Conservation (phyloP, 2,888 invertebrate genomes). For the Diarsia brunnea region DNA sequence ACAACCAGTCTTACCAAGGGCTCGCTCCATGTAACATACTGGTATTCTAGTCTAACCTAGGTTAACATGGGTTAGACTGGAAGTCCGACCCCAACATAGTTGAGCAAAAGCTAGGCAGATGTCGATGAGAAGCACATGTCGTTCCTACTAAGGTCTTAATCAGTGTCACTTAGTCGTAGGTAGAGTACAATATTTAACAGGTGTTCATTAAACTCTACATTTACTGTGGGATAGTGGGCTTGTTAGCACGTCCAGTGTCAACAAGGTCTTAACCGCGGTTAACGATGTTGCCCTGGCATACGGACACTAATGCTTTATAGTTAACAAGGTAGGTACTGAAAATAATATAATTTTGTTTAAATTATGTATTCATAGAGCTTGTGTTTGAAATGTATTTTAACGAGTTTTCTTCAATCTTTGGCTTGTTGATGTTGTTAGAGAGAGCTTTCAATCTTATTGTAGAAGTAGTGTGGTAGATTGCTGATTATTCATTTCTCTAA, state of each 20-base stretch:
- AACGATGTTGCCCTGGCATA: constrained; percentile 34
- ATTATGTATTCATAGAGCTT: not conserved
- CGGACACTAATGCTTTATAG: constrained; percentile 14
- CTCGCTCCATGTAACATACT: too few relatives aligned
- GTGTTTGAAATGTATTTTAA: not conserved
- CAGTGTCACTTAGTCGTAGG: constrained; percentile 2
- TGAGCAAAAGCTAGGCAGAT: too few relatives aligned
- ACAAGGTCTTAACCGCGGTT: constrained; percentile 58
- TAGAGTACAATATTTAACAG: constrained; percentile 34
- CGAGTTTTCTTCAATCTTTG: not conserved
- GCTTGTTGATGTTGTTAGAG: not conserved
- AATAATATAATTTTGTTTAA: constrained; percentile 7
- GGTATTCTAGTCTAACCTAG: too few relatives aligned
- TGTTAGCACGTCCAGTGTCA: constrained; percentile 67
- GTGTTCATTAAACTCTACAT: constrained; percentile 54
- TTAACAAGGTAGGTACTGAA: constrained; percentile 1
- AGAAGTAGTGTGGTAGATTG: not conserved
- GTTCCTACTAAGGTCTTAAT: not conserved
- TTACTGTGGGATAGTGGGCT: constrained; percentile 49
- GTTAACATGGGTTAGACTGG: too few relatives aligned
- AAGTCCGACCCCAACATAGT: too few relatives aligned
- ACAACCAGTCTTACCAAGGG: too few relatives aligned
- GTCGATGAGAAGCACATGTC: too few relatives aligned
- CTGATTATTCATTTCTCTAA: not conserved
- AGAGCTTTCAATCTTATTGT: not conserved